Percentiles rank a stretch among this genome's conserved stretches.
These are phyloP conservation scores for Sturnus vulgaris DNA, from an alignment of 2,113 vertebrate genomes.

Conservation along the genomic window DNA sequence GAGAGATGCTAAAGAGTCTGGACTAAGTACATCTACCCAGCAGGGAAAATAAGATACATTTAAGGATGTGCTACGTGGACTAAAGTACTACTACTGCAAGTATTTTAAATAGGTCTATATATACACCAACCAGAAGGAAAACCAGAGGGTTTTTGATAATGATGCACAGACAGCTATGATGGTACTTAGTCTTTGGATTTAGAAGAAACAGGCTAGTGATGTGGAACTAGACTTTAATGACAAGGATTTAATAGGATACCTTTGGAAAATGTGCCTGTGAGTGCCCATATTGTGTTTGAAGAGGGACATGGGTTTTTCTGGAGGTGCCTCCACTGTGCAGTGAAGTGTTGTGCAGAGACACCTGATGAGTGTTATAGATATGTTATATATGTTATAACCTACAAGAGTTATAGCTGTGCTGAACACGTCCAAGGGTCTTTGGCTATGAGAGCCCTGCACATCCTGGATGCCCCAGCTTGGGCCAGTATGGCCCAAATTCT, in stretches of 20 bases:
- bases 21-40: background rate
- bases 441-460: fast-evolving
- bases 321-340: background rate
- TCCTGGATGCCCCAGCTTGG: background rate
- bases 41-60: background rate
- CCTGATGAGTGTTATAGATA: no score
- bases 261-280: background rate
- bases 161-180: background rate
- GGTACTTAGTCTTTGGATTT: background rate
- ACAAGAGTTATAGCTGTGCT: background rate
- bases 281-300: background rate
- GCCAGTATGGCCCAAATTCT: background rate
- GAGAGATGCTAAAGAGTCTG: background rate
- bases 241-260: background rate
- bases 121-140: background rate
- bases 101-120: background rate
- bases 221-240: background rate
- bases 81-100: background rate
- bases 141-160: background rate
- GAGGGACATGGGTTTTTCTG: background rate
- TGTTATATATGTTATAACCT: background rate
- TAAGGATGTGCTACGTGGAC: background rate
- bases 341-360: background rate
- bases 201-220: background rate
- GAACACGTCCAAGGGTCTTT: background rate